Evolutionary conservation across 2,113 vertebrate species (phyloP).

Genomic region (Lipotes vexillifer): DNA sequence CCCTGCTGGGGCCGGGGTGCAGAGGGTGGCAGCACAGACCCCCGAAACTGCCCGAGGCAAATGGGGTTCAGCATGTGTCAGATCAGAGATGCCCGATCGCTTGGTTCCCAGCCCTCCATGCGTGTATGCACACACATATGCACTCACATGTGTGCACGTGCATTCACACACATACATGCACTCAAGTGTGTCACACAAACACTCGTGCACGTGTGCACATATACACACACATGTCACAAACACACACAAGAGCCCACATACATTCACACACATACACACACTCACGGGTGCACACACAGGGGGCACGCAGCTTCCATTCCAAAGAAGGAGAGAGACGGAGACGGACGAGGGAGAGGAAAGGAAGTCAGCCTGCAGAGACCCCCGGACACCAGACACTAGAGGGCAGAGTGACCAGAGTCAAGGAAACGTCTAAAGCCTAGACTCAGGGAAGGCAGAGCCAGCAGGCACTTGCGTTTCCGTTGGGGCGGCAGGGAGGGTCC

Average conservation of each 20-base stretch:
- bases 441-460: accelerated
- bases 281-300: neutral
- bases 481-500: accelerated
- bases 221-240: neutral
- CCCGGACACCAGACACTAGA: accelerated
- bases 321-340: neutral
- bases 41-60: too few relatives aligned
- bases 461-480: too few relatives aligned
- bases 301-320: accelerated
- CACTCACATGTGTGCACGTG: too few relatives aligned
- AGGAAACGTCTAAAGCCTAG: neutral
- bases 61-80: accelerated
- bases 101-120: neutral
- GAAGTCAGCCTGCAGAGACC: accelerated
- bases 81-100: neutral
- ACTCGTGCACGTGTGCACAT: too few relatives aligned
- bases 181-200: neutral
- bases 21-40: neutral
- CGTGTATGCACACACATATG: too few relatives aligned
- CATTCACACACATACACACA: neutral
- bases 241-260: neutral
- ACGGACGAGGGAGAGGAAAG: accelerated
- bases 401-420: accelerated
- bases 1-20: neutral
- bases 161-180: too few relatives aligned